These are phyloP conservation scores for Acrocephalus kingi DNA, from an alignment of 2,113 vertebrate species.

Conservation along the genomic window DNA sequence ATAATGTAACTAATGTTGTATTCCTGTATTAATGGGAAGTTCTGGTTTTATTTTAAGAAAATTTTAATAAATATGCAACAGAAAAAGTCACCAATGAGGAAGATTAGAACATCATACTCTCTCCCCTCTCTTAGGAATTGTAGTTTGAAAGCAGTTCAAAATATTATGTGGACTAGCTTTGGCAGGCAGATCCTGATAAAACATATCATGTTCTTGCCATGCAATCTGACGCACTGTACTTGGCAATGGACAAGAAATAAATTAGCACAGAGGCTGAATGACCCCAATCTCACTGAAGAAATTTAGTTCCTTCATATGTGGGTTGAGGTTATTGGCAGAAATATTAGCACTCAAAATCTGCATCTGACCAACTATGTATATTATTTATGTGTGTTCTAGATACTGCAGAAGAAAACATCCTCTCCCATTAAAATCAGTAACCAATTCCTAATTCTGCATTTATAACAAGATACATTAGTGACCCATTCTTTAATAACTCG, in stretches of 20 bases:
- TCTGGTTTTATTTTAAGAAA: background rate
- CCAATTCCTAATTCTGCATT: background rate
- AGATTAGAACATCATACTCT: background rate
- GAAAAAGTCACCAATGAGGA: background rate
- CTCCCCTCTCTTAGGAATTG: background rate
- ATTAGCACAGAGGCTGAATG: background rate
- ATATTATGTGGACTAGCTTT: background rate
- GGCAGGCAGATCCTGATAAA: conserved; percentile 20
- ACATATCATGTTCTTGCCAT: background rate
- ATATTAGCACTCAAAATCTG: background rate
- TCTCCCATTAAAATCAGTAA: background rate
- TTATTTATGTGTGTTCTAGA: background rate
- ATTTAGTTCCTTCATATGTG: background rate
- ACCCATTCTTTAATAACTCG: background rate
- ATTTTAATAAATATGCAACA: background rate
- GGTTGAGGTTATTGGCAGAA: background rate
- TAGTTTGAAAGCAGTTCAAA: conserved; percentile 1
- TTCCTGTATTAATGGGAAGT: background rate
- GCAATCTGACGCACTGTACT: background rate
- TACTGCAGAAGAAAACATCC: background rate
- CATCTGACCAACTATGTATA: background rate
- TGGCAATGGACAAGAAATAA: conserved; percentile 45
- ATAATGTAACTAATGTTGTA: background rate
- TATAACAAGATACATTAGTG: background rate
- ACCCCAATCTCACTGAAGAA: conserved; percentile 3